Conservation (phyloP, 1,140 invertebrate species). For the Sycophaga agraensis region DNA sequence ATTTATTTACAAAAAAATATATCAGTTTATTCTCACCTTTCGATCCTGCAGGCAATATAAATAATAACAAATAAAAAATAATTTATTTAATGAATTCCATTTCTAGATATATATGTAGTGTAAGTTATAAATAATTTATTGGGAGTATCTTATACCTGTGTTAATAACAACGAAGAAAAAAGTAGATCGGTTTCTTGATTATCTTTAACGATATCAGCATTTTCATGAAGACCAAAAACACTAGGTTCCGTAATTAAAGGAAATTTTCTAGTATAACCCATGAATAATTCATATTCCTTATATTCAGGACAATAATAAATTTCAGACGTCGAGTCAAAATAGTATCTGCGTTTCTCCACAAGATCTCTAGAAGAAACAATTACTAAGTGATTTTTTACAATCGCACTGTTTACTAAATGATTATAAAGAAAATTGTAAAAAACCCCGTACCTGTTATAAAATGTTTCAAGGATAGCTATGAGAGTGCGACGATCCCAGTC, state of each 20-base stretch:
- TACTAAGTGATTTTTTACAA: neutral
- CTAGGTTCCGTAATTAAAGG: conserved; percentile 79
- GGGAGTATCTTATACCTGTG: conserved; percentile 19
- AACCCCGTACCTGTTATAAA: conserved; percentile 65
- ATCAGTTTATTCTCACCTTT: conserved; percentile 39
- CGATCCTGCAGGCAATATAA: conserved; percentile 45
- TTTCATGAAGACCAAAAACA: conserved; percentile 91
- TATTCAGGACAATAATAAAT: conserved; percentile 75
- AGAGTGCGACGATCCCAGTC: conserved; percentile 90
- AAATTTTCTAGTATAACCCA: conserved; percentile 75
- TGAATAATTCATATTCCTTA: conserved; percentile 75
- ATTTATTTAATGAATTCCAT: neutral
- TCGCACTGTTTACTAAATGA: neutral
- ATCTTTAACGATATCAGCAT: conserved; percentile 94
- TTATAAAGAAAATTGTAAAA: too few species aligned
- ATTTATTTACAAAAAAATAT: conserved; percentile 20
- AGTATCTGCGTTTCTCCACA: conserved; percentile 45
- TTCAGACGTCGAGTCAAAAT: conserved; percentile 49
- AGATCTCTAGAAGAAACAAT: conserved; percentile 35
- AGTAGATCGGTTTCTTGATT: conserved; percentile 82
- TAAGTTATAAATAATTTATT: neutral
- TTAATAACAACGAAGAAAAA: conserved; percentile 71
- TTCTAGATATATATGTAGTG: neutral
- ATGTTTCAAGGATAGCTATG: conserved; percentile 79
- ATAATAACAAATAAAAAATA: neutral